phyloP scores from a whole-genome alignment of 2,888 invertebrate species.

The Malthinus flaveolus region DNA sequence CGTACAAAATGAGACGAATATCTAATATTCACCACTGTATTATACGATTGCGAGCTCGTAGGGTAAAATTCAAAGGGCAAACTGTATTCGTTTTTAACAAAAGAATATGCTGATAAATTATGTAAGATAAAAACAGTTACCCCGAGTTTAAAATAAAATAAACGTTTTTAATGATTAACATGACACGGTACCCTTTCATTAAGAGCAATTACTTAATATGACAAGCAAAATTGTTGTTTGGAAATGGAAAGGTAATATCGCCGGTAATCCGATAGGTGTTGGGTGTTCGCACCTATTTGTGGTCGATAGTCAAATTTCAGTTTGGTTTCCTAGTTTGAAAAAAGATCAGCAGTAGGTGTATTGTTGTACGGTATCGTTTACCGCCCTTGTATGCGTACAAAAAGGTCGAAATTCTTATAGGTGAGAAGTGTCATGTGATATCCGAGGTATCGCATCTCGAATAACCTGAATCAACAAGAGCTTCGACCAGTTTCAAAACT shows the following conservation, averaged over 20 bases:
- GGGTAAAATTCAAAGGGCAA: too few species aligned
- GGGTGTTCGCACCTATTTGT: too few species aligned
- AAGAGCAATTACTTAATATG: not conserved
- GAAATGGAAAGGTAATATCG: not conserved
- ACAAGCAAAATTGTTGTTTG: constrained; percentile 15
- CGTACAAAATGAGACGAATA: too few species aligned
- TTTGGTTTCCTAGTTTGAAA: too few species aligned
- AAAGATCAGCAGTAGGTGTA: not conserved
- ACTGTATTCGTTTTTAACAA: too few species aligned
- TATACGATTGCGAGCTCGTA: too few species aligned
- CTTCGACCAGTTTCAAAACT: constrained; percentile 32
- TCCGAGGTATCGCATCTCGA: constrained; percentile 29
- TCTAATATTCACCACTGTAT: too few species aligned
- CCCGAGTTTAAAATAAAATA: not conserved
- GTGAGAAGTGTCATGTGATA: constrained; percentile 37
- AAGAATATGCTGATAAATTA: too few species aligned
- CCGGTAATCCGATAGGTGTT: too few species aligned
- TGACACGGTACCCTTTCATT: not conserved
- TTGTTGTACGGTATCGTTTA: constrained; percentile 10
- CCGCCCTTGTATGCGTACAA: constrained; percentile 15
- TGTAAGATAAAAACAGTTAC: too few species aligned
- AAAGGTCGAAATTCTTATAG: constrained; percentile 35
- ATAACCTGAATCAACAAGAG: constrained; percentile 38
- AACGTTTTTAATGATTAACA: not conserved
- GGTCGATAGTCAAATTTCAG: too few species aligned